Percentiles rank a stretch among this genome's conserved stretches.
These are phyloP conservation scores for Polymixis flavicincta DNA, from an alignment of 2,888 invertebrate genomes.

Conservation along the genomic window DNA sequence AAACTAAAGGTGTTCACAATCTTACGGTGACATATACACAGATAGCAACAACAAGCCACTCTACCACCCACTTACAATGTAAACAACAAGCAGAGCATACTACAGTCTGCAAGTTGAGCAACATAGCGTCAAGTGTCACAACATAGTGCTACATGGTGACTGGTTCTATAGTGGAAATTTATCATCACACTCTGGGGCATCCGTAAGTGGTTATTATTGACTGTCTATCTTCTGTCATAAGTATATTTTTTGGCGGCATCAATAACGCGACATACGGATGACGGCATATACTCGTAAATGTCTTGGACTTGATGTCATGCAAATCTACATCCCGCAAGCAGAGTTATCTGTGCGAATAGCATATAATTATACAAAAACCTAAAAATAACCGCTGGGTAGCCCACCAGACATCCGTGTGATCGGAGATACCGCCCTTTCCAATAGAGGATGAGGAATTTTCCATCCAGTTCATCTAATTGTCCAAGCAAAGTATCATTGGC, in stretches of 20 bases:
- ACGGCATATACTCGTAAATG: too few relatives aligned
- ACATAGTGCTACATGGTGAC: neutral
- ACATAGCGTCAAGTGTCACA: slow-evolving; percentile 7
- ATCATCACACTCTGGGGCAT: neutral
- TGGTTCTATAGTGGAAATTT: neutral
- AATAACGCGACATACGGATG: neutral
- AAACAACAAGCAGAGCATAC: slow-evolving; percentile 23
- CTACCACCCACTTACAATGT: slow-evolving; percentile 1
- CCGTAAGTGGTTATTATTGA: neutral
- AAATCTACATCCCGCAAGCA: neutral
- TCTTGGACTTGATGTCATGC: neutral
- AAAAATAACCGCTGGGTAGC: neutral
- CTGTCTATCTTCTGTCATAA: neutral
- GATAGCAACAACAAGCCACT: neutral
- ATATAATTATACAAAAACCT: neutral
- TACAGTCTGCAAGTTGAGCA: neutral
- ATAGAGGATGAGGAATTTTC: neutral
- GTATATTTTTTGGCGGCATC: neutral
- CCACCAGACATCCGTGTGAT: neutral
- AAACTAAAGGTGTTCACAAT: too few relatives aligned
- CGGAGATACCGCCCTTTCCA: neutral
- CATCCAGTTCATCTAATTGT: neutral
- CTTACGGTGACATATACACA: neutral
- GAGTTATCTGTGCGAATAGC: neutral
- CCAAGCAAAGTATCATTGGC: neutral